Conservation (phyloP, 2,113 vertebrate species). For the Sisor rabdophorus region DNA sequence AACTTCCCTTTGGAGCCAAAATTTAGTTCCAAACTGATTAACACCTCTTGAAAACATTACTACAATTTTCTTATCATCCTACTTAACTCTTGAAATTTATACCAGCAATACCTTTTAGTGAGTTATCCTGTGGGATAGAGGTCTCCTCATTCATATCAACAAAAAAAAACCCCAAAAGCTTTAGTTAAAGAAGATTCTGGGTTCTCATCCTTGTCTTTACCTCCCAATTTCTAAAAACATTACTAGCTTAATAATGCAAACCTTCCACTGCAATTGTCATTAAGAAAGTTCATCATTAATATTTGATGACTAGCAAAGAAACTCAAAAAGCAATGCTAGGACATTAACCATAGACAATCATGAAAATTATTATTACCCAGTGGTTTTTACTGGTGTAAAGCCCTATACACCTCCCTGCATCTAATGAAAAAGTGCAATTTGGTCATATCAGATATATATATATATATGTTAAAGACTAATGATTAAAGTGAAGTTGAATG, state of each 20-base stretch:
- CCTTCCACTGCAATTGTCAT: constrained; percentile 57
- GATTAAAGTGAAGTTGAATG: constrained; percentile 1
- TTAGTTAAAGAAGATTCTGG: constrained; percentile 41
- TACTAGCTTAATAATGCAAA: constrained; percentile 62
- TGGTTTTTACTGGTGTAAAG: constrained; percentile 44
- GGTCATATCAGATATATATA: constrained; percentile 14
- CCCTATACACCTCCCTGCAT: constrained; percentile 33
- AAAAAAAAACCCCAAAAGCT: constrained; percentile 36
- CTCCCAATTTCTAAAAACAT: constrained; percentile 51
- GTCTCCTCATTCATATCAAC: constrained; percentile 41
- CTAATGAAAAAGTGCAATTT: background rate
- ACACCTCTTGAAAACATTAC: constrained; percentile 44
- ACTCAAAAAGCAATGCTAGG: constrained; percentile 48
- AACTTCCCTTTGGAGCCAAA: constrained; percentile 44
- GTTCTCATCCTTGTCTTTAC: constrained; percentile 41
- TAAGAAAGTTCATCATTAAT: constrained; percentile 54
- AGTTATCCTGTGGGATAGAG: constrained; percentile 42
- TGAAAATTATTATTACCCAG: constrained; percentile 46
- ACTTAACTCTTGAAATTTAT: constrained; percentile 39
- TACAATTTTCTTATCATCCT: constrained; percentile 43
- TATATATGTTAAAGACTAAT: background rate
- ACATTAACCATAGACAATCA: constrained; percentile 58
- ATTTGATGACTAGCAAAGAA: constrained; percentile 60
- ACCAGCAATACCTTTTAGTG: constrained; percentile 44
- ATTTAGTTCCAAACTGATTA: constrained; percentile 45